phyloP scores from a whole-genome alignment of 2,113 vertebrate species.

The Trogon melanurus region DNA sequence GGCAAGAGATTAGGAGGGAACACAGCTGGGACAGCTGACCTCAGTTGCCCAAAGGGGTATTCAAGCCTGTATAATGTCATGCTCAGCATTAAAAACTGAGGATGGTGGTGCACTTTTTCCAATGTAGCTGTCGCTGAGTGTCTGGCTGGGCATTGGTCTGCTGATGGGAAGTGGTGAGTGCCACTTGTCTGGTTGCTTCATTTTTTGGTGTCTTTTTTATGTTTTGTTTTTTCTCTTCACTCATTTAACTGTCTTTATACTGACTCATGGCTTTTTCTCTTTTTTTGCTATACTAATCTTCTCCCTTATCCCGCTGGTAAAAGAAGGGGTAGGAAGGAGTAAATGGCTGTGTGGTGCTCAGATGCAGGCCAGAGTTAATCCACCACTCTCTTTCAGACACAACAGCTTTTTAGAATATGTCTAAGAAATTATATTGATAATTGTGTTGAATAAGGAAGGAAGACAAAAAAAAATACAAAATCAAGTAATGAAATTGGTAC shows the following conservation, averaged over 20 bases:
- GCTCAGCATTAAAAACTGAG: too few species aligned
- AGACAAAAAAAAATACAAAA: background rate
- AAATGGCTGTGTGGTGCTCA: background rate
- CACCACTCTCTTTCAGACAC: background rate
- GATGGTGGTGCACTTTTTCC: rapidly evolving
- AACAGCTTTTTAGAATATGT: background rate
- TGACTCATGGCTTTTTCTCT: too few species aligned
- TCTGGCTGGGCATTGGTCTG: background rate
- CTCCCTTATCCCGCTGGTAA: background rate
- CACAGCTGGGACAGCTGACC: too few species aligned
- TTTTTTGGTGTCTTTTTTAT: background rate
- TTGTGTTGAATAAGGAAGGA: background rate
- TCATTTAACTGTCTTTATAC: too few species aligned
- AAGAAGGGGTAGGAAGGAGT: background rate
- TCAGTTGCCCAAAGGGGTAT: too few species aligned
- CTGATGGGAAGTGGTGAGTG: background rate
- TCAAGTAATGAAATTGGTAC: background rate
- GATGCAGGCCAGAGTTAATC: background rate
- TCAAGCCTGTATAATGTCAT: too few species aligned
- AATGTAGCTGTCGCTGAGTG: background rate
- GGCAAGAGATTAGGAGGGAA: too few species aligned
- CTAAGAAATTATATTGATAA: background rate
- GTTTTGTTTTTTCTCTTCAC: too few species aligned
- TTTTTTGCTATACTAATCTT: background rate
- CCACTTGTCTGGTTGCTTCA: background rate